Percentiles rank a stretch among this genome's conserved stretches.
Conservation (phyloP, 2,797 vertebrate species). For the Diceros bicornis region DNA sequence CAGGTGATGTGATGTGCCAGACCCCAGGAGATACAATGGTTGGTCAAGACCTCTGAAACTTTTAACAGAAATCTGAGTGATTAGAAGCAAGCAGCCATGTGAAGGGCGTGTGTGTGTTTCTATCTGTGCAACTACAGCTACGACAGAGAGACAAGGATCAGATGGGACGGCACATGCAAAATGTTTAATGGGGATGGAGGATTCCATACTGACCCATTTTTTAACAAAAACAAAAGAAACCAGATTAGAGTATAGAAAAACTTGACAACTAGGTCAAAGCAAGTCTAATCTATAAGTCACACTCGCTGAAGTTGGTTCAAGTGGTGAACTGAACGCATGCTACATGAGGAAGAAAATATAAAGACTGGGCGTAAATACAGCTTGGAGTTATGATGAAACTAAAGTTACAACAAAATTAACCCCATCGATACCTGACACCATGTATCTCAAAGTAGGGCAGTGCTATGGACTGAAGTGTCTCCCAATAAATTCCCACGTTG, state of each 20-base stretch:
- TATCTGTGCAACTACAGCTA: not conserved
- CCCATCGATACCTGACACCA: not conserved
- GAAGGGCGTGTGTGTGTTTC: rapidly evolving
- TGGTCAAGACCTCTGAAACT: not conserved
- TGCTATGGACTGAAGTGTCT: not conserved
- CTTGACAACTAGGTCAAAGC: slow-evolving; percentile 61
- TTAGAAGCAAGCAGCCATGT: not conserved
- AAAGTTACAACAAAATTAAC: slow-evolving; percentile 17
- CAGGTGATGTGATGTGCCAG: not conserved
- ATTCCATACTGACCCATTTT: slow-evolving; percentile 44
- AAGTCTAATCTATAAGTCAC: slow-evolving; percentile 67
- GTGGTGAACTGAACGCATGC: not conserved
- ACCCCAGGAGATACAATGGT: not conserved
- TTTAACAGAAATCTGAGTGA: not conserved
- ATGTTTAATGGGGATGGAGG: slow-evolving; percentile 32
- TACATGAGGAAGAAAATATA: slow-evolving; percentile 22
- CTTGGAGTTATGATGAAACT: not conserved
- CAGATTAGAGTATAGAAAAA: slow-evolving; percentile 52
- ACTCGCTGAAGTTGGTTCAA: slow-evolving; percentile 43
- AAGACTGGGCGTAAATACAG: not conserved
- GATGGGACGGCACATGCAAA: not conserved
- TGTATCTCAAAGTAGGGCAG: not conserved
- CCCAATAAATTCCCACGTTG: not conserved
- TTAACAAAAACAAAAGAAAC: slow-evolving; percentile 66
- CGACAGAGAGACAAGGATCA: not conserved